These are phyloP conservation scores for Ciconia maguari DNA, from an alignment of 2,113 vertebrate species.

Conservation along the genomic window DNA sequence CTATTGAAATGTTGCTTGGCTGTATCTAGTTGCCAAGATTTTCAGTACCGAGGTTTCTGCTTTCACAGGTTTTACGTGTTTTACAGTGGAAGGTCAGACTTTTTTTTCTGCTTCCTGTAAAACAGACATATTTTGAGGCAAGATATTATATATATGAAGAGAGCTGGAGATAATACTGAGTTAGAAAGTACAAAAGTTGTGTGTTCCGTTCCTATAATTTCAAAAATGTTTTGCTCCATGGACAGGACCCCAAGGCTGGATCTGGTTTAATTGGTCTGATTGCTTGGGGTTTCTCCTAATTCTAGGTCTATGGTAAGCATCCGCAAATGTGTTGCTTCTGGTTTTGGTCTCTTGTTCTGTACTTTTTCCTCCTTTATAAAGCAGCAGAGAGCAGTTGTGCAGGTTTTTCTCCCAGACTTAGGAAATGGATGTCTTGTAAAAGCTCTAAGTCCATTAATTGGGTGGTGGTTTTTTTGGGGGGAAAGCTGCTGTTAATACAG, in stretches of 20 bases:
- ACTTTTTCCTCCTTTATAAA: neutral
- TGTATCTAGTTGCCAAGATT: neutral
- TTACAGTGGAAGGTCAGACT: neutral
- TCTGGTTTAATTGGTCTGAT: neutral
- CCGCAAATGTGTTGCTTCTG: neutral
- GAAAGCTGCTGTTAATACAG: neutral
- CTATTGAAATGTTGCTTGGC: neutral
- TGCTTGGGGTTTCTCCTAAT: neutral
- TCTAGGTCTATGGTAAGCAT: neutral
- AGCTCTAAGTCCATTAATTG: neutral
- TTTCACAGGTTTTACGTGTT: neutral
- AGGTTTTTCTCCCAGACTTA: neutral
- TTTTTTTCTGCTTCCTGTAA: neutral
- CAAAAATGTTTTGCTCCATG: neutral
- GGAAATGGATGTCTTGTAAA: conserved; percentile 6
- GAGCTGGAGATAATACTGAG: neutral
- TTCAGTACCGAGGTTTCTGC: neutral
- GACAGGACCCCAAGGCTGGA: neutral
- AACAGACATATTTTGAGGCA: neutral
- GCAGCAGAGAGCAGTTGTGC: neutral
- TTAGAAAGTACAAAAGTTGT: neutral
- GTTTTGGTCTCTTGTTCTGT: neutral
- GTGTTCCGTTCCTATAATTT: neutral
- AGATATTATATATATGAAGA: neutral
- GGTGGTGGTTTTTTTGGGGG: neutral